Conservation (phyloP, 2,797 vertebrate species). For the Linurgus olivaceus region DNA sequence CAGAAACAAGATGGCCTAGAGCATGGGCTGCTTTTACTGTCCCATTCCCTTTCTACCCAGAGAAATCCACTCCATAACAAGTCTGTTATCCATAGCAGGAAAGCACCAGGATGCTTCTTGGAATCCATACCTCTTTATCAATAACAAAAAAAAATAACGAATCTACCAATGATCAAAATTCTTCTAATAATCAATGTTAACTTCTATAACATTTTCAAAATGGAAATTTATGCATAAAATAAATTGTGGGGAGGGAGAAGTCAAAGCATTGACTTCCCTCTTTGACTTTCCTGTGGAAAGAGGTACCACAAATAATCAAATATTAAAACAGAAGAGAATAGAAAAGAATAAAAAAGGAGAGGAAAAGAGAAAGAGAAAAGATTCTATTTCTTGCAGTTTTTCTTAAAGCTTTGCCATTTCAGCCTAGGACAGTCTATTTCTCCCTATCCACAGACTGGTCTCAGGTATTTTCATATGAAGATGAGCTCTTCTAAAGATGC, state of each 20-base stretch:
- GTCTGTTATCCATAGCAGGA: background rate
- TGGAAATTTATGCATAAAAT: background rate
- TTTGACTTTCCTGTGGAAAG: background rate
- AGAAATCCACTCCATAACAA: background rate
- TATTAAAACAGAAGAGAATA: background rate
- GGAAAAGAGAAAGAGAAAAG: background rate
- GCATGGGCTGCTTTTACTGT: background rate
- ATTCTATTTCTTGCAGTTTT: background rate
- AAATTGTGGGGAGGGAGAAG: fast-evolving
- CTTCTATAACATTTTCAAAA: background rate
- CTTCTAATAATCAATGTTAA: background rate
- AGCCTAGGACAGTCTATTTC: background rate
- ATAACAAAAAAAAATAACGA: background rate
- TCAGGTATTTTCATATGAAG: background rate
- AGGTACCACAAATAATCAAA: background rate
- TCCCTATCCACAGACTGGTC: background rate
- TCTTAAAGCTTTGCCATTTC: background rate
- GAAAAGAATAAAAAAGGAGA: fast-evolving
- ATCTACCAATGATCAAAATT: background rate
- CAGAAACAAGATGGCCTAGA: background rate
- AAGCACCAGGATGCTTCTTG: background rate
- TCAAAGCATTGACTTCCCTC: background rate
- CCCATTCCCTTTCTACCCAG: background rate
- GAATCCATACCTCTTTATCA: background rate
- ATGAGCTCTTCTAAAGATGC: background rate